Conservation (phyloP, 2,797 vertebrate species). For the Urophycis tenuis region DNA sequence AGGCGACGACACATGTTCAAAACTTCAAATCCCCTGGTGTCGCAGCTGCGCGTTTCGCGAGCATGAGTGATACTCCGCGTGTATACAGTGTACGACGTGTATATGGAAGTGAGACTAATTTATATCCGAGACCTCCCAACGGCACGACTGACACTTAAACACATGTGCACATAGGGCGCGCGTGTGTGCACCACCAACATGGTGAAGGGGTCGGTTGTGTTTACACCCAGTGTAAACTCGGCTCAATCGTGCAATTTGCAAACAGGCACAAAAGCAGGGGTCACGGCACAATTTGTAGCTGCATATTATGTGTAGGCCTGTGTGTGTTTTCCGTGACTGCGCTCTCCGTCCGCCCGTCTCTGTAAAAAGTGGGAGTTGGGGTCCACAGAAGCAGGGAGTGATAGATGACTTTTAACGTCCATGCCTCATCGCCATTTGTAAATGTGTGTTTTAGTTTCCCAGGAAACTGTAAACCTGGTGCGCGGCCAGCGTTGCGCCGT, state of each 20-base stretch:
- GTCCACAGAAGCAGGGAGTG: neutral
- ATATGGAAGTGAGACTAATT: conserved; percentile 17
- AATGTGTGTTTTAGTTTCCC: conserved; percentile 13
- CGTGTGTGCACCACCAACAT: conserved; percentile 44
- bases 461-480: conserved; percentile 22
- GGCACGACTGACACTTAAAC: conserved; percentile 5
- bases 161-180: conserved; percentile 14
- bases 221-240: conserved; percentile 57
- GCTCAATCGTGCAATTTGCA: conserved; percentile 51
- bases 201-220: conserved; percentile 41
- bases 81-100: neutral
- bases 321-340: neutral
- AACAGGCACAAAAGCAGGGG: conserved; percentile 40
- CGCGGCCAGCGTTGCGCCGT: neutral
- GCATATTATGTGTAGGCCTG: neutral
- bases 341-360: neutral
- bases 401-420: conserved; percentile 9
- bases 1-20: neutral
- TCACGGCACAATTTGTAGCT: neutral
- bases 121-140: conserved; percentile 46
- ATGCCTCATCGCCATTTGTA: neutral
- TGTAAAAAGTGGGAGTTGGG: neutral
- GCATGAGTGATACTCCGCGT: neutral
- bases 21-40: neutral
- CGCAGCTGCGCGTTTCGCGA: neutral